Percentiles rank a stretch among this genome's conserved stretches.
Conservation (phyloP, 2,113 vertebrate genomes). For the Rhinoderma darwinii region DNA sequence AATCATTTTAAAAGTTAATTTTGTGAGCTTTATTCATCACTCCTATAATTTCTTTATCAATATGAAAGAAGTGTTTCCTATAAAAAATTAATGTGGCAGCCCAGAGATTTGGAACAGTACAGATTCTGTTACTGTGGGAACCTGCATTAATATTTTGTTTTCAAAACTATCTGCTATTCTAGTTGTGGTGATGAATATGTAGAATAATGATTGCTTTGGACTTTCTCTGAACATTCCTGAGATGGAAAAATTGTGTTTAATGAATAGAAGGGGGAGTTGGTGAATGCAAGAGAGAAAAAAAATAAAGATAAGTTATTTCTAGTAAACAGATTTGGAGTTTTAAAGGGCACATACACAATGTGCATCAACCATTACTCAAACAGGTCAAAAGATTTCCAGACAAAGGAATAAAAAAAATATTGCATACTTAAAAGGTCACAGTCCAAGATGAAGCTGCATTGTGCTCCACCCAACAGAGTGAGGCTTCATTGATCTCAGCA, state of each 20-base stretch:
- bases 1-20: slow-evolving; percentile 36
- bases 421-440: slow-evolving; percentile 56
- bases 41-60: slow-evolving; percentile 43
- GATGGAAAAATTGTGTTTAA: slow-evolving; percentile 54
- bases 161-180: slow-evolving; percentile 51
- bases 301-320: slow-evolving; percentile 49
- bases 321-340: slow-evolving; percentile 53
- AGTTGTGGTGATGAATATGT: slow-evolving; percentile 50
- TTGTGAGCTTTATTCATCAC: neutral
- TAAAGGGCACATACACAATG: slow-evolving; percentile 54
- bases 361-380: slow-evolving; percentile 29
- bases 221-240: slow-evolving; percentile 56
- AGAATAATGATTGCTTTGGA: slow-evolving; percentile 56
- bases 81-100: slow-evolving; percentile 45
- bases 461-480: slow-evolving; percentile 40
- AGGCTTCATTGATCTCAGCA: slow-evolving; percentile 51
- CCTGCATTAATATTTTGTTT: slow-evolving; percentile 53
- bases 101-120: slow-evolving; percentile 34
- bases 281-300: slow-evolving; percentile 36
- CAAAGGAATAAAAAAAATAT: slow-evolving; percentile 55
- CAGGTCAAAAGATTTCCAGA: slow-evolving; percentile 44
- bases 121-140: slow-evolving; percentile 52
- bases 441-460: slow-evolving; percentile 27
- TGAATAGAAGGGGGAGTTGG: slow-evolving; percentile 55
- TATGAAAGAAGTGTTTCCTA: slow-evolving; percentile 45